A percentile compares a stretch with the other conserved stretches of the same genome.
Conservation (phyloP, 2,888 invertebrate genomes). For the Euspilapteryx auroguttella region DNA sequence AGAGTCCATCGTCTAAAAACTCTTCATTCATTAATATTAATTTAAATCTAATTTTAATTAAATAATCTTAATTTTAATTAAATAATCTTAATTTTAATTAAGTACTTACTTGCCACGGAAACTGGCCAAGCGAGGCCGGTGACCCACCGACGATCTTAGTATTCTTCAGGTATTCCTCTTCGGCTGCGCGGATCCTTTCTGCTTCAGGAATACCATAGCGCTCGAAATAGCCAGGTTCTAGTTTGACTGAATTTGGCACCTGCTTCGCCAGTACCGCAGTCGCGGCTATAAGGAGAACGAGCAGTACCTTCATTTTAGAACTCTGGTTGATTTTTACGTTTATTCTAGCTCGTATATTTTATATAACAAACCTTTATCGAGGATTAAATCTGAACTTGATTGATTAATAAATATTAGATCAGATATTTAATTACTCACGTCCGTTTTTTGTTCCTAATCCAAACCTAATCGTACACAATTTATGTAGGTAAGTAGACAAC, state of each 20-base stretch:
- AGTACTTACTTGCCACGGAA: constrained; percentile 18
- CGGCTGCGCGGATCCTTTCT: constrained; percentile 14
- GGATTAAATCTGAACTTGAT: too few species aligned
- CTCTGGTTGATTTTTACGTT: too few species aligned
- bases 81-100: too few species aligned
- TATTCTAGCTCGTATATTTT: too few species aligned
- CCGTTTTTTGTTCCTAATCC: too few species aligned
- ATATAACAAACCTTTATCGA: too few species aligned
- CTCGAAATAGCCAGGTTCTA: constrained; percentile 16
- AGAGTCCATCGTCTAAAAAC: neutral
- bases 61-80: too few species aligned
- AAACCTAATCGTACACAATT: too few species aligned
- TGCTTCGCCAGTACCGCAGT: constrained; percentile 9
- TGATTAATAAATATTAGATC: too few species aligned
- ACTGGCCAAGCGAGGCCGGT: constrained; percentile 11
- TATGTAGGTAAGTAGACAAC: too few species aligned
- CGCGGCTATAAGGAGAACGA: constrained; percentile 9
- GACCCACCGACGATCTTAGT: constrained; percentile 18
- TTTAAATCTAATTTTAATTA: too few species aligned
- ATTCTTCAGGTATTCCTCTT: constrained; percentile 12
- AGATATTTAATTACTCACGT: too few species aligned
- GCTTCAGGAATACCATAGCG: constrained; percentile 17
- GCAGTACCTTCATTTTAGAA: constrained; percentile 11
- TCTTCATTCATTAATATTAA: neutral
- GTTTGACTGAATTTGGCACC: constrained; percentile 7